Evolutionary conservation across 2,113 vertebrate genomes (phyloP).

Genomic region (Lagenorhynchus albirostris): DNA sequence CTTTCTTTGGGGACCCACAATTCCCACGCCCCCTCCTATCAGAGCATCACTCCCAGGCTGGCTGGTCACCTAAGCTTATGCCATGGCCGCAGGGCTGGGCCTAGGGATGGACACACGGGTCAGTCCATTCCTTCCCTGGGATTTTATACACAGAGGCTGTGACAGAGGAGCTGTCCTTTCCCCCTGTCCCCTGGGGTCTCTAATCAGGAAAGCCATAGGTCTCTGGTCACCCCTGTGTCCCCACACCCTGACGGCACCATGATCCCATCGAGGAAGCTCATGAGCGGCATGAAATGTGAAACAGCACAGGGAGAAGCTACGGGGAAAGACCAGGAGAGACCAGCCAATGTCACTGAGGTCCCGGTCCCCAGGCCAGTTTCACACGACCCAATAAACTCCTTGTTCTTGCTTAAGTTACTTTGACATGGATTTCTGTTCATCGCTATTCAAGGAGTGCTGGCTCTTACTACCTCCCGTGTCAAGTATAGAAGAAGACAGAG

Average conservation of each 20-base stretch:
- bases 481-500: not conserved
- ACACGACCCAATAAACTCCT: not conserved
- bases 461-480: not conserved
- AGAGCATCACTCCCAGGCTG: not conserved
- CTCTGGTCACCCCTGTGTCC: not conserved
- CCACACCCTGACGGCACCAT: not conserved
- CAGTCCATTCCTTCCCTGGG: not conserved
- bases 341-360: not conserved
- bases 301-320: not conserved
- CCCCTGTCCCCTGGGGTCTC: not conserved
- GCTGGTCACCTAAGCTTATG: too few species aligned
- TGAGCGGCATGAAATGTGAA: not conserved
- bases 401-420: too few species aligned
- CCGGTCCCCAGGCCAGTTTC: too few species aligned
- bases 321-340: not conserved
- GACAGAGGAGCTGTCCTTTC: not conserved
- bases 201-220: not conserved
- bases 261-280: not conserved
- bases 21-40: too few species aligned
- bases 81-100: too few species aligned
- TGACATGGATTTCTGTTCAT: not conserved
- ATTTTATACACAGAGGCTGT: not conserved
- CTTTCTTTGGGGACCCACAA: not conserved
- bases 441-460: not conserved
- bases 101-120: not conserved